A percentile compares a stretch with the other conserved stretches of the same genome.
Conservation (phyloP, 2,113 vertebrate genomes). For the Petrocephalus microphthalmus region DNA sequence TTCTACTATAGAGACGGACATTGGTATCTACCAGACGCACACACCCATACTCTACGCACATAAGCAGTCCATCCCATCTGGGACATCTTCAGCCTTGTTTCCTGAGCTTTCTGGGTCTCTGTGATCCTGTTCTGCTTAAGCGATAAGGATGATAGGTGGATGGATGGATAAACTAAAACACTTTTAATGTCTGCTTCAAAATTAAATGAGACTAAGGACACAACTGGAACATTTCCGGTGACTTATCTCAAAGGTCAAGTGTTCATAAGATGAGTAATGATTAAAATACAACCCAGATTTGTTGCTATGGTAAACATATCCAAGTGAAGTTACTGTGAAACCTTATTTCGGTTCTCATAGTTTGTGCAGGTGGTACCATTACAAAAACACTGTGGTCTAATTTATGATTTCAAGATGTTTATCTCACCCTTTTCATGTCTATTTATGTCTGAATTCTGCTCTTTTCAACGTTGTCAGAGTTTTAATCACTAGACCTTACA, state of each 20-base stretch:
- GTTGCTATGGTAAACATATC: not conserved
- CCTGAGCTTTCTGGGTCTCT: no score
- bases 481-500: not conserved
- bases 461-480: not conserved
- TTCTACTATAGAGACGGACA: no score
- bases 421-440: not conserved
- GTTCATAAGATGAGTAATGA: not conserved
- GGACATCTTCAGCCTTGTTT: no score
- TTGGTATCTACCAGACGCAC: no score
- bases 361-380: not conserved
- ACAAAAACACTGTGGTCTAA: not conserved
- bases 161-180: not conserved
- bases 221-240: not conserved
- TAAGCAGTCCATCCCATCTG: no score
- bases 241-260: not conserved
- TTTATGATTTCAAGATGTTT: not conserved
- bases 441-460: not conserved
- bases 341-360: no score
- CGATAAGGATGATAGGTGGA: not conserved
- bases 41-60: no score
- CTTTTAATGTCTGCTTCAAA: not conserved
- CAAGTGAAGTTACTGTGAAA: not conserved
- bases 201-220: not conserved
- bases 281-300: not conserved
- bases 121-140: not conserved